Evolutionary conservation across 1,140 invertebrate genomes (phyloP).

Genomic region (Pararge aegeria): DNA sequence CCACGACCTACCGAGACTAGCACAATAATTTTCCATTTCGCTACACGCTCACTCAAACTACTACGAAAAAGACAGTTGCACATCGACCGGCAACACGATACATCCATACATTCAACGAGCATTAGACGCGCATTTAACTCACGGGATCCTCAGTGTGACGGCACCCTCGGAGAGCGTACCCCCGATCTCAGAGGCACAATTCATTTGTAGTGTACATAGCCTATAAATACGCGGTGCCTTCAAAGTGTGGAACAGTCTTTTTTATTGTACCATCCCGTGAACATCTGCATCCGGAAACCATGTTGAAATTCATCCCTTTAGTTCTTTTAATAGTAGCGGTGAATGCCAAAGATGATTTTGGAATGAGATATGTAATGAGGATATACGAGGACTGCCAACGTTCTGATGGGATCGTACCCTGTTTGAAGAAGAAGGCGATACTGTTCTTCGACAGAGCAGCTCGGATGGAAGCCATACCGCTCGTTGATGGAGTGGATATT

Average conservation of each 20-base stretch:
- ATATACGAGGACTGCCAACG: conserved; percentile 84
- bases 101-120: conserved; percentile 8
- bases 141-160: conserved; percentile 22
- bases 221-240: conserved; percentile 57
- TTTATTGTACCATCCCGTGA: conserved; percentile 46
- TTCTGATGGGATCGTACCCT: conserved; percentile 82
- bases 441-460: conserved; percentile 86
- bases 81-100: conserved; percentile 24
- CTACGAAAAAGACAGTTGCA: conserved; percentile 27
- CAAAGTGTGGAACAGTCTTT: conserved; percentile 51
- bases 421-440: conserved; percentile 90
- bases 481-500: conserved; percentile 84
- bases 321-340: conserved; percentile 34
- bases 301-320: conserved; percentile 28
- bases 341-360: conserved; percentile 56
- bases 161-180: conserved; percentile 44
- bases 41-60: conserved; percentile 47
- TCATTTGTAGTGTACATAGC: conserved; percentile 55
- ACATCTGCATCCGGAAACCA: conserved; percentile 18
- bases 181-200: conserved; percentile 51
- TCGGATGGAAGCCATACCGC: conserved; percentile 83
- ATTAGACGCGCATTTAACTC: neutral
- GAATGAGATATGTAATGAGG: conserved; percentile 79
- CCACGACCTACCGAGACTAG: conserved; percentile 33
- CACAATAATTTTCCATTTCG: conserved; percentile 48